phyloP scores from a whole-genome alignment of 30 jellyfish, hydroid and myxozoan species.

The Aurelia coerulea region DNA sequence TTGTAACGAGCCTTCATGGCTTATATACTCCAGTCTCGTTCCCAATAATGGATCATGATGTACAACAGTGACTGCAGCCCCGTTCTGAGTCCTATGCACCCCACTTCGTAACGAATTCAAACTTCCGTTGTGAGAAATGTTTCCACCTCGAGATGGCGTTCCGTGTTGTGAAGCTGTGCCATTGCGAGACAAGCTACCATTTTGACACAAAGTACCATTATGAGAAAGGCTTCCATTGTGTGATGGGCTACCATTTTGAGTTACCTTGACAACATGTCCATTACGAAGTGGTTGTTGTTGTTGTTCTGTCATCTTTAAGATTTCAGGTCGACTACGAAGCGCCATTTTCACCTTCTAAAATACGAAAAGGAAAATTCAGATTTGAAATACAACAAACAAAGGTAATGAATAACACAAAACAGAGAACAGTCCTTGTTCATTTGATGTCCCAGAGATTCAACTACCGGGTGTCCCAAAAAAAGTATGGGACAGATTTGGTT shows the following conservation, averaged over 20 bases:
- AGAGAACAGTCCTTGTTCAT: too few relatives aligned
- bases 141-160: conserved; percentile 6
- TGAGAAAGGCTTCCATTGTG: conserved; percentile 24
- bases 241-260: conserved; percentile 25
- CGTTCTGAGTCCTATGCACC: conserved; percentile 50
- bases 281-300: conserved; percentile 35
- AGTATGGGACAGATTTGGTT: too few relatives aligned
- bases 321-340: conserved; percentile 40
- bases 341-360: conserved; percentile 61
- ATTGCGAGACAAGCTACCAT: conserved; percentile 23
- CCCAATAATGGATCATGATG: conserved; percentile 64
- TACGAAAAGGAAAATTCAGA: background rate
- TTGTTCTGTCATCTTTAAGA: conserved; percentile 5
- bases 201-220: conserved; percentile 21
- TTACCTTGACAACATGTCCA: conserved; percentile 24
- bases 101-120: conserved; percentile 58
- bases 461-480: too few relatives aligned
- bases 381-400: too few relatives aligned
- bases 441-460: too few relatives aligned
- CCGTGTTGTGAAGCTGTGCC: conserved; percentile 27
- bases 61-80: conserved; percentile 55
- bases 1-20: conserved; percentile 12
- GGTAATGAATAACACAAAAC: too few relatives aligned
- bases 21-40: conserved; percentile 57
- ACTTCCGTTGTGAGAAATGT: conserved; percentile 36